Percentiles rank a stretch among this genome's conserved stretches.
phyloP scores from a whole-genome alignment of 2,797 vertebrate genomes.

The Dendrocincla tyrannina region DNA sequence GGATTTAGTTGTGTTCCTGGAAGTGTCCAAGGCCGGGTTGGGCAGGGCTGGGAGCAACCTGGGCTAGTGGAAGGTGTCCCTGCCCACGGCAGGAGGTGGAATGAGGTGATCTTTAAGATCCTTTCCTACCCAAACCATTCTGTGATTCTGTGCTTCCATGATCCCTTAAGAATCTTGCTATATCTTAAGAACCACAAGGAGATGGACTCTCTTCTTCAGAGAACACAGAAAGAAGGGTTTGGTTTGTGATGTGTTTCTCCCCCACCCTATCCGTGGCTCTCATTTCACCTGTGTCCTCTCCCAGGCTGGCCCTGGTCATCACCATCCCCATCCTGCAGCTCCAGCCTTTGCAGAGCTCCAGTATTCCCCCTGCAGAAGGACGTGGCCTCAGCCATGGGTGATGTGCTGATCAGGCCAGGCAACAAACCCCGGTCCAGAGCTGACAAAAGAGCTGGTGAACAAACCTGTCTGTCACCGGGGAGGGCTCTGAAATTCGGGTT shows the following conservation, averaged over 20 bases:
- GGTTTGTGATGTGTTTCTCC: background rate
- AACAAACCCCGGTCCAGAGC: background rate
- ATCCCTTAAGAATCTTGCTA: background rate
- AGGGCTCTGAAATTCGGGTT: background rate
- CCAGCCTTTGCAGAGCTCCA: background rate
- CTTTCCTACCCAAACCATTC: background rate
- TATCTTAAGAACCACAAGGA: background rate
- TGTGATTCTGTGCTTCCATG: background rate
- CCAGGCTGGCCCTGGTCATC: background rate
- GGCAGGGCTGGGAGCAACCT: background rate
- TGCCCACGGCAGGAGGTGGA: background rate
- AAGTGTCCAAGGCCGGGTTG: background rate
- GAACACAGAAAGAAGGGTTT: background rate
- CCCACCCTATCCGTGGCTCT: background rate
- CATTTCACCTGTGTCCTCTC: background rate
- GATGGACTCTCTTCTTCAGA: background rate
- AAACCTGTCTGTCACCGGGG: background rate
- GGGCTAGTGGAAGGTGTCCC: background rate
- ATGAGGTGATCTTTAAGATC: background rate
- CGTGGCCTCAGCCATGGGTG: background rate
- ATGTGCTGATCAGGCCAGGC: background rate
- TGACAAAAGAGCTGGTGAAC: background rate
- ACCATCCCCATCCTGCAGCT: background rate
- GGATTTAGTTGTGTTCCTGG: background rate
- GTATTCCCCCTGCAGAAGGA: background rate